Base-by-base conservation (phyloP, 2,888 invertebrate species). In the Priocnemis perturbator region DNA sequence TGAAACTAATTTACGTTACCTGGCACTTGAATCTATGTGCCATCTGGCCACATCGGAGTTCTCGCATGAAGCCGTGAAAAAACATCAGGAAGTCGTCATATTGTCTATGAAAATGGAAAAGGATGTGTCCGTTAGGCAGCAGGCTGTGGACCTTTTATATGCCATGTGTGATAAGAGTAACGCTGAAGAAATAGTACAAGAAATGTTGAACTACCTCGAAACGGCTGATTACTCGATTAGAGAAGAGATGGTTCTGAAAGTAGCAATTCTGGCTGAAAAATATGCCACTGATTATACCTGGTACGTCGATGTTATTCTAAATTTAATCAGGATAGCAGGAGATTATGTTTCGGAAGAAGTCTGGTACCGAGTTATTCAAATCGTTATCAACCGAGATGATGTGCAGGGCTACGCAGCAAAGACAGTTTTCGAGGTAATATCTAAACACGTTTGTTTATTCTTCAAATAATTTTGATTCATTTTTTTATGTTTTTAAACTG, bases 161-260 rank as follows among this genome's bases (percentile, higher is more conserved):
- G 99, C 99, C 52, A 99, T 99, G 99, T 99, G 99, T 91, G 99
- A 99, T 90, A 96, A 98, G 87, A 97, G 97, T 79, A 99, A 99
- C 91, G 98, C 99, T 21, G 98, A 98, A 90, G 98, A 99, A 91
- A 99, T 99, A 88, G 99, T 99, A 5, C 97, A 98, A 88, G 99
- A 99, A 91, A 99, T 99, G 99, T 91, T 99, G 81, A 96, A 97
- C 88, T 99, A 99, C 89, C 91, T 99, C 81, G 99, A 99, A 91
- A 98, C 98, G 23, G 99, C 99, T 66, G 99, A 99, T 90, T 99
- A 99, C 90, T 99, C 99, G 26, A 99, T 99, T 83, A 93, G 99
- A 79, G 99, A 99, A 91, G 99, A 99, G 91, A 99, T 99, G 99
- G 99, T 99, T 48, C 91, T 99, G 60, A 99, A 99, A 91, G 99